Percentiles rank a stretch among this genome's conserved stretches.
Evolutionary conservation across 1,140 invertebrate species (phyloP).

Genomic region (Temnothorax longispinosus): DNA sequence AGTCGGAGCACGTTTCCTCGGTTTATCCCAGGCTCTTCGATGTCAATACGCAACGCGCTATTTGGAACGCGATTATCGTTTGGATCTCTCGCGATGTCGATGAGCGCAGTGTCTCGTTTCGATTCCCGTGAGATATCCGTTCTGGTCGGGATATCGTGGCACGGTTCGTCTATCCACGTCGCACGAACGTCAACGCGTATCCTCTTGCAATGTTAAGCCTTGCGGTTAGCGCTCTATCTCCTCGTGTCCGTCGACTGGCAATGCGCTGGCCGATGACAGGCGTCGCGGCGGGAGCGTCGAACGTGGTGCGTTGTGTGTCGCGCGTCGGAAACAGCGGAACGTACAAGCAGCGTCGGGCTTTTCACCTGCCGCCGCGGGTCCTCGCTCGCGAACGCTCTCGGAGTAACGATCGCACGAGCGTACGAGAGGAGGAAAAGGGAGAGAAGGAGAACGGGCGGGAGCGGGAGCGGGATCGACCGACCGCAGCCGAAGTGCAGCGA

Average conservation of each 20-base stretch:
- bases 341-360: not conserved
- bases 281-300: not conserved
- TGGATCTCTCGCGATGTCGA: not conserved
- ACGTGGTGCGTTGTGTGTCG: not conserved
- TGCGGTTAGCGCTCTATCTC: not conserved
- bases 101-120: not conserved
- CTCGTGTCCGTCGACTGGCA: not conserved
- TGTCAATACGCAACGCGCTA: not conserved
- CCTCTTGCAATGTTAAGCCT: not conserved
- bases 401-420: slow-evolving; percentile 58
- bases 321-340: not conserved
- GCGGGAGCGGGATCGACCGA: slow-evolving; percentile 65
- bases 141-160: not conserved
- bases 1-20: not conserved
- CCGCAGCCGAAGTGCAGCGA: slow-evolving; percentile 62
- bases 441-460: slow-evolving; percentile 12
- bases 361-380: slow-evolving; percentile 48
- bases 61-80: too few species aligned
- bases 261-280: not conserved
- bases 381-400: slow-evolving; percentile 45
- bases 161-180: not conserved
- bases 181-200: not conserved
- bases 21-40: not conserved
- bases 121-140: not conserved
- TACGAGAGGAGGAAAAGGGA: slow-evolving; percentile 24